These are phyloP conservation scores for Epistrophella euchroma DNA, from an alignment of 2,888 invertebrate species.

Conservation along the genomic window DNA sequence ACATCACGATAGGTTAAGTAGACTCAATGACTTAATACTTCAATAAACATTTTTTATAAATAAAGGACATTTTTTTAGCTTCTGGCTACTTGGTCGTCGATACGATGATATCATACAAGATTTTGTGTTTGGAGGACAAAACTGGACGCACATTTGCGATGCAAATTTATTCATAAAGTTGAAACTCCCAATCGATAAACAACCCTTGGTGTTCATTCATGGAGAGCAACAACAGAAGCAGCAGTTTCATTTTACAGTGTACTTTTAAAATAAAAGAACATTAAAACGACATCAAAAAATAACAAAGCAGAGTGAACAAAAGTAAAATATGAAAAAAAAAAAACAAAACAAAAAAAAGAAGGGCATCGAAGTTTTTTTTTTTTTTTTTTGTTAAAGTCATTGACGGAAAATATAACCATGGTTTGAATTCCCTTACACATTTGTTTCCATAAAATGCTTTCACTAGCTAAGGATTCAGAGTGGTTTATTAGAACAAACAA, in stretches of 20 bases:
- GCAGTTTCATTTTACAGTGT: neutral
- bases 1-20: neutral
- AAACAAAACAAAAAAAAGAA: neutral
- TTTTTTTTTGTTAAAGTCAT: neutral
- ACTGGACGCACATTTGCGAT: neutral
- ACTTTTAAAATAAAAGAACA: neutral
- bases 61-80: neutral
- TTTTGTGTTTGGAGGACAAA: neutral
- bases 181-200: slow-evolving; percentile 3
- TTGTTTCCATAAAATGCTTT: neutral
- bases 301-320: neutral
- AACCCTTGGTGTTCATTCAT: neutral
- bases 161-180: slow-evolving; percentile 13
- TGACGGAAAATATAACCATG: neutral
- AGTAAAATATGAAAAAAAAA: neutral
- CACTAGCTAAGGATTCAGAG: no score
- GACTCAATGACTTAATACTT: neutral
- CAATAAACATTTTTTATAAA: neutral
- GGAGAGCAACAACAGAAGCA: neutral
- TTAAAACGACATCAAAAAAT: neutral
- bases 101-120: neutral
- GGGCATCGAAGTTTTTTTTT: neutral
- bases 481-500: no score
- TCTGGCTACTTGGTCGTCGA: neutral
- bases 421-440: neutral